Evolutionary conservation across 2,888 invertebrate genomes (phyloP), one percentile per base, ranked within the genome.

Genomic region (Loripinus fragilis): DNA sequence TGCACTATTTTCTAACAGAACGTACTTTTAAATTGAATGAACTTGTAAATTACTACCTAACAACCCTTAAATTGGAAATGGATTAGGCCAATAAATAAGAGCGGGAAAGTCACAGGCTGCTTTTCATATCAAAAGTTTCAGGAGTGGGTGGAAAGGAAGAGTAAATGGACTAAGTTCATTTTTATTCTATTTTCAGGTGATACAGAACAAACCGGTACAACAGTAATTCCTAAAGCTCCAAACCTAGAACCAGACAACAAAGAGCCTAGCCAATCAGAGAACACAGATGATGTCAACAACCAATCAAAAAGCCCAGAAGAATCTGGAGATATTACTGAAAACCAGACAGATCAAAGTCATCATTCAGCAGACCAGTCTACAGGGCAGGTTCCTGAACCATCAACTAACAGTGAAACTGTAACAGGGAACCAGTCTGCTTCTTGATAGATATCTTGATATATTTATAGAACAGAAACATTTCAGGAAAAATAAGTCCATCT

Each of bases 131-230:
- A n/a, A n/a, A n/a, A n/a, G n/a, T n/a, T n/a, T n/a, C n/a, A n/a
- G n/a, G n/a, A n/a, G n/a, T n/a, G n/a, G n/a, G n/a, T n/a, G n/a
- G n/a, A n/a, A n/a, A n/a, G n/a, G n/a, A n/a, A n/a, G n/a, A n/a
- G n/a, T n/a, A n/a, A n/a, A n/a, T n/a, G n/a, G n/a, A n/a, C n/a
- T n/a, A n/a, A n/a, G n/a, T n/a, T n/a, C n/a, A 12, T 38, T 38
- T 12, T 38, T 12, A 38, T 38, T 45, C 8, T 45, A 25, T 48
- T 71, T 74, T 2, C 65, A 83, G 83, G 78, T 81, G 78, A 75
- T 71, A 81, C 83, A 64, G 78, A 77, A 71, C 55, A 76, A 69
- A 83, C 83, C n/a, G 83, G 69, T 23, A 71, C 69, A 20, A 83
- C 83, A 71, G 81, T 83, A n/a, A 78, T 83, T 42, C 69, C 76